These are phyloP conservation scores for Ataeniobius toweri DNA, from an alignment of 2,797 vertebrate species.

Conservation along the genomic window DNA sequence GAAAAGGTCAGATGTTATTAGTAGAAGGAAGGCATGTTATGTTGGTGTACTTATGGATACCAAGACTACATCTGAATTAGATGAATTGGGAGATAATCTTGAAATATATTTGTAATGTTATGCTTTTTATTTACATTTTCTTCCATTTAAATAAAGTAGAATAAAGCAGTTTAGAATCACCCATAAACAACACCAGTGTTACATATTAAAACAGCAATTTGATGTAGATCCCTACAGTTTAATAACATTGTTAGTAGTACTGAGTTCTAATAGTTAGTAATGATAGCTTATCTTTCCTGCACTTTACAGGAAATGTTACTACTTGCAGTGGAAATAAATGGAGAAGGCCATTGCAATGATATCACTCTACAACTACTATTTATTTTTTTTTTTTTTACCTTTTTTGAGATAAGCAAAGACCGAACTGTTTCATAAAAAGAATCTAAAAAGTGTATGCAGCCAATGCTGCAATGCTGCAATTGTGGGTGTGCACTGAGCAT, in stretches of 20 bases:
- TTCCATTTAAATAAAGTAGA: neutral
- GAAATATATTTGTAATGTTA: neutral
- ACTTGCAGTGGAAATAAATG: neutral
- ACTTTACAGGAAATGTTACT: neutral
- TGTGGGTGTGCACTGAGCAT: too few relatives aligned
- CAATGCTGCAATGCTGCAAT: too few relatives aligned
- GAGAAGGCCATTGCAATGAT: neutral
- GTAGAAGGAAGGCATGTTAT: constrained; percentile 24
- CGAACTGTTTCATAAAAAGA: too few relatives aligned
- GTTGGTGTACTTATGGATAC: constrained; percentile 24
- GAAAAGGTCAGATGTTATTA: constrained; percentile 44
- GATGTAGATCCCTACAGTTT: neutral
- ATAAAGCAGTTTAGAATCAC: neutral
- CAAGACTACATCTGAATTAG: neutral
- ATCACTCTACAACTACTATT: too few relatives aligned
- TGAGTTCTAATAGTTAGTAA: neutral
- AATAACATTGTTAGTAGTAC: neutral
- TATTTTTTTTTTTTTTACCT: too few relatives aligned
- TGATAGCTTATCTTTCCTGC: neutral
- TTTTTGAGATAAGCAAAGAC: too few relatives aligned
- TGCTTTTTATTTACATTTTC: neutral
- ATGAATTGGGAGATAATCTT: neutral
- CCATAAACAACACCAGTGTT: neutral
- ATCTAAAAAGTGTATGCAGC: too few relatives aligned
- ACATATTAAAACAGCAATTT: neutral